These are phyloP conservation scores for Lampris megalopsis DNA, from an alignment of 2,113 vertebrate genomes.

Conservation along the genomic window DNA sequence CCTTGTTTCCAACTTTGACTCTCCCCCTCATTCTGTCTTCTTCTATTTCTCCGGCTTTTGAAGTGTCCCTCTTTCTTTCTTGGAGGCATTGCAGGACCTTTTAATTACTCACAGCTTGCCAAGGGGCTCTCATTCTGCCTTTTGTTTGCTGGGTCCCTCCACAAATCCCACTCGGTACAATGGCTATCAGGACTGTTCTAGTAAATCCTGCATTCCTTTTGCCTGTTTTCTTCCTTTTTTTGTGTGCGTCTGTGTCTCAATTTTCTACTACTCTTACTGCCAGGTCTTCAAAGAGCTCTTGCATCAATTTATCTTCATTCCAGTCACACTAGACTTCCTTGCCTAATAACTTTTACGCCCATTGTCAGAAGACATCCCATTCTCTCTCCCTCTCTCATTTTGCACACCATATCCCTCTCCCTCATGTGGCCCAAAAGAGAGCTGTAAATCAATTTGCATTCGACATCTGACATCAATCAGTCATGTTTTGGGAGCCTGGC, in stretches of 20 bases:
- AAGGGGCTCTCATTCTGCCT: conserved; percentile 80
- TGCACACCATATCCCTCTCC: conserved; percentile 8
- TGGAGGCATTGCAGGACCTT: conserved; percentile 85
- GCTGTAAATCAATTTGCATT: conserved; percentile 77
- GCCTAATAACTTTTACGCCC: conserved; percentile 66
- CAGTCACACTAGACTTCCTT: conserved; percentile 56
- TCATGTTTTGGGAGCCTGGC: conserved; percentile 71
- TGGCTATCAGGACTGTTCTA: conserved; percentile 37
- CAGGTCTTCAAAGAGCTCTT: conserved; percentile 52
- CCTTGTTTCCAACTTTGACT: conserved; percentile 2
- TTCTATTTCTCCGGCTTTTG: conserved; percentile 78
- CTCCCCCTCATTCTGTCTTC: conserved; percentile 12
- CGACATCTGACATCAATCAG: conserved; percentile 78
- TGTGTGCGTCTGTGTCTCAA: not conserved
- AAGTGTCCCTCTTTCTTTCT: conserved; percentile 81
- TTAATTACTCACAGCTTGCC: conserved; percentile 87
- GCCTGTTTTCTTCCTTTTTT: conserved; percentile 36
- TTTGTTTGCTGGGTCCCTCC: conserved; percentile 83
- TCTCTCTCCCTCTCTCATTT: conserved; percentile 41
- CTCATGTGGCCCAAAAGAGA: conserved; percentile 48
- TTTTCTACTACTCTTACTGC: not conserved
- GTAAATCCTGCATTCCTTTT: conserved; percentile 5
- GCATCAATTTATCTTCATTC: conserved; percentile 51
- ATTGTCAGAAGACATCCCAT: conserved; percentile 38
- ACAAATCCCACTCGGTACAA: conserved; percentile 59